A percentile compares a stretch with the other conserved stretches of the same genome.
Conservation (phyloP, 2,797 vertebrate genomes). For the Spinus pinus region DNA sequence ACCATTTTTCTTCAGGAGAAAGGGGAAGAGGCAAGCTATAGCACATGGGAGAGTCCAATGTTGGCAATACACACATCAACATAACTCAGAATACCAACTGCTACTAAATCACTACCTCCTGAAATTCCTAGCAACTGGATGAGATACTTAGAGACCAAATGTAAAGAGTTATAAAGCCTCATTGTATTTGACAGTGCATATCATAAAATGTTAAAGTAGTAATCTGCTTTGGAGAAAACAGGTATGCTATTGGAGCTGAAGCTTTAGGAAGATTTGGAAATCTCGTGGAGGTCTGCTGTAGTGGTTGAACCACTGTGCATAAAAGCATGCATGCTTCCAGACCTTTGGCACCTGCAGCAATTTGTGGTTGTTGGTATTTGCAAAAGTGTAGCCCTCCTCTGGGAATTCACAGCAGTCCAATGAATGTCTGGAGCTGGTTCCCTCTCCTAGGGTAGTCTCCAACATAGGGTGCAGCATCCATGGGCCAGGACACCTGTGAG, state of each 20-base stretch:
- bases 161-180: not conserved
- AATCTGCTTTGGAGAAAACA: not conserved
- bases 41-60: not conserved
- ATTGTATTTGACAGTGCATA: not conserved
- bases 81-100: not conserved
- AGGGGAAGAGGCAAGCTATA: not conserved
- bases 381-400: not conserved
- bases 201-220: not conserved
- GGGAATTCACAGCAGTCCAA: not conserved
- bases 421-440: accelerated
- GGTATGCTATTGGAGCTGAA: not conserved
- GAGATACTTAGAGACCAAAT: not conserved
- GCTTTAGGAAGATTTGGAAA: not conserved
- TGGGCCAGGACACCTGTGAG: accelerated
- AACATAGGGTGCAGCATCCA: accelerated
- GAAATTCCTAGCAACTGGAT: not conserved
- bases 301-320: not conserved
- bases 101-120: not conserved
- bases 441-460: not conserved
- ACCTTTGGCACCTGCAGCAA: not conserved
- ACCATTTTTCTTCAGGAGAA: not conserved
- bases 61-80: not conserved
- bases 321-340: accelerated
- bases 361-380: not conserved
- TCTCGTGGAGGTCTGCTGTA: not conserved